Percentiles rank a stretch among this genome's conserved stretches.
These are phyloP conservation scores for Coremacera marginata DNA, from an alignment of 2,888 invertebrate genomes.

Conservation along the genomic window DNA sequence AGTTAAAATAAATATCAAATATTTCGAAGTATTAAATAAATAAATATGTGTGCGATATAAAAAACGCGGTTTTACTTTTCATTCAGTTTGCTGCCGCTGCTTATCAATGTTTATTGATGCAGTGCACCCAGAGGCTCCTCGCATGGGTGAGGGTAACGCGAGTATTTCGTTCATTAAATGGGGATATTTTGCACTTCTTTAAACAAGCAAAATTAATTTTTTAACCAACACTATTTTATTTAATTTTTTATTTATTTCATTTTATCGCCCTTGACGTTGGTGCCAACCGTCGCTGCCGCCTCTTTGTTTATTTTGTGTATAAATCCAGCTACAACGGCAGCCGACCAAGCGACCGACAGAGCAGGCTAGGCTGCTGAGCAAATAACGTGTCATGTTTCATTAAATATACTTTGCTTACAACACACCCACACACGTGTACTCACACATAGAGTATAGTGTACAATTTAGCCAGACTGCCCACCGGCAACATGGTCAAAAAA, in stretches of 20 bases:
- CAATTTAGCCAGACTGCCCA: background rate
- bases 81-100: background rate
- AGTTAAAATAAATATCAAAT: slow-evolving; percentile 8
- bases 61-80: background rate
- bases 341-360: background rate
- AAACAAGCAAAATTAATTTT: too few species aligned
- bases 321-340: background rate
- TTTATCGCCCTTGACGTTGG: background rate
- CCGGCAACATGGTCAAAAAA: background rate
- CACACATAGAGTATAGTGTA: background rate
- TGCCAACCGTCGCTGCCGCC: background rate
- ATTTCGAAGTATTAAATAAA: slow-evolving; percentile 11
- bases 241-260: background rate
- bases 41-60: background rate
- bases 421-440: background rate
- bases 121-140: background rate
- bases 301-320: background rate
- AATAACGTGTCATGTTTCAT: slow-evolving; percentile 38
- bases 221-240: too few species aligned
- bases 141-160: too few species aligned
- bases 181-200: too few species aligned
- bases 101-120: background rate
- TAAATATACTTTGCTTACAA: background rate
- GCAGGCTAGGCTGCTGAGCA: slow-evolving; percentile 10
- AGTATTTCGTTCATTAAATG: too few species aligned